Evolutionary conservation across 2,888 invertebrate species (phyloP).

Genomic region (Trichacis sp.): DNA sequence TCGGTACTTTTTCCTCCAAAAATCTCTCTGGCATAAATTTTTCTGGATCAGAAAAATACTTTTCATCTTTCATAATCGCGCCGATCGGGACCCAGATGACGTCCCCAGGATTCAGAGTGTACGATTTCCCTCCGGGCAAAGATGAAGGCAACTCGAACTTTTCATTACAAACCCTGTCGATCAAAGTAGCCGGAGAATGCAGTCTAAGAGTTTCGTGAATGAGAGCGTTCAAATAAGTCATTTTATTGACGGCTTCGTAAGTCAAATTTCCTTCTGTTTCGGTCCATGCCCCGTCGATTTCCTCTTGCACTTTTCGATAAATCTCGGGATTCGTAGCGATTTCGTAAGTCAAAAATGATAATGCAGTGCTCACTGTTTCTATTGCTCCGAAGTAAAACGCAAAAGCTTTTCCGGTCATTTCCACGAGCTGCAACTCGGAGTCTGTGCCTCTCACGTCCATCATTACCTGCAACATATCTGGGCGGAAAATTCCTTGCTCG

Average conservation of each 20-base stretch:
- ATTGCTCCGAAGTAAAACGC: conserved; percentile 62
- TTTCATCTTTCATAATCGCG: conserved; percentile 65
- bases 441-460: conserved; percentile 50
- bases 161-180: conserved; percentile 72
- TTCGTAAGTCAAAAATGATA: conserved; percentile 54
- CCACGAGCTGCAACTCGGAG: conserved; percentile 51
- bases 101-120: conserved; percentile 54
- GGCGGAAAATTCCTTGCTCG: conserved; percentile 44
- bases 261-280: conserved; percentile 38
- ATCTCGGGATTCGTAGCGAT: conserved; percentile 51
- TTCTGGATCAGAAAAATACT: conserved; percentile 62
- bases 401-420: conserved; percentile 70
- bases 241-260: conserved; percentile 52
- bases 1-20: conserved; percentile 51
- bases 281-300: conserved; percentile 53
- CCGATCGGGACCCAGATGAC: conserved; percentile 60
- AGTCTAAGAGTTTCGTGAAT: conserved; percentile 52
- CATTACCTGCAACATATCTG: conserved; percentile 59
- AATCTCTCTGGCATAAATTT: conserved; percentile 70
- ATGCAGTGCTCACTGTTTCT: conserved; percentile 51
- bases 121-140: conserved; percentile 42
- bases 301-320: conserved; percentile 51
- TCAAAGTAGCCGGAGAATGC: conserved; percentile 65
- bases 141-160: conserved; percentile 68
- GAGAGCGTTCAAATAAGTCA: conserved; percentile 60